Percentiles rank a stretch among this genome's conserved stretches.
Evolutionary conservation across 92 coral and sea anemone genomes (phyloP).

Genomic region (Chrysogorgia sp.): DNA sequence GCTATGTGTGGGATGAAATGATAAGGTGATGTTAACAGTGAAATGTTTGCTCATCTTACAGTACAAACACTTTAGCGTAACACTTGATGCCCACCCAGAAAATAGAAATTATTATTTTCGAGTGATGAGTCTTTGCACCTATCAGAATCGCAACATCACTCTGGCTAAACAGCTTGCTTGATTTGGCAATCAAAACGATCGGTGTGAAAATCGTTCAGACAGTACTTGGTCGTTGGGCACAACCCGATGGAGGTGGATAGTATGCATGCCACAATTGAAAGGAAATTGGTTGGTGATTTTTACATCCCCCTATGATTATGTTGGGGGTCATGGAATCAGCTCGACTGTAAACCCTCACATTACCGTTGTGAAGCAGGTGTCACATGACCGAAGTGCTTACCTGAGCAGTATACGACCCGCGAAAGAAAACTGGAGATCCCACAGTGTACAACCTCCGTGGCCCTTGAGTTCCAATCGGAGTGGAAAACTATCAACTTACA

Average conservation of each 20-base stretch:
- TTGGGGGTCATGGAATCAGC: slow-evolving; percentile 30
- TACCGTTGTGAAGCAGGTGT: slow-evolving; percentile 10
- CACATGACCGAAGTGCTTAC: slow-evolving; percentile 22
- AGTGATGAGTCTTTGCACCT: slow-evolving; percentile 23
- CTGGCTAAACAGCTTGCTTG: slow-evolving; percentile 33
- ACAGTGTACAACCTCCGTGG: slow-evolving; percentile 28
- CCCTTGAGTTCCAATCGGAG: background rate
- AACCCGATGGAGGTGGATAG: slow-evolving; percentile 36
- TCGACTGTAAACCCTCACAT: background rate
- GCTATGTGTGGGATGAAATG: too few species aligned
- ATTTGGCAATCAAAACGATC: slow-evolving; percentile 25
- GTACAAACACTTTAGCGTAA: background rate
- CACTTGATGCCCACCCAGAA: slow-evolving; percentile 19
- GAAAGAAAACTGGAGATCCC: slow-evolving; percentile 36
- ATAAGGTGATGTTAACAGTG: too few species aligned
- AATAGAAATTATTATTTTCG: slow-evolving; percentile 1
- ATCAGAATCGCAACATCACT: slow-evolving; percentile 22
- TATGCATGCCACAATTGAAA: slow-evolving; percentile 26
- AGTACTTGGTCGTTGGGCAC: slow-evolving; percentile 42
- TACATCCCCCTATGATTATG: slow-evolving; percentile 29
- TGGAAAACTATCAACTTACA: slow-evolving; percentile 3
- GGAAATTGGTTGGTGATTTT: slow-evolving; percentile 22
- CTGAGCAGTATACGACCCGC: slow-evolving; percentile 26
- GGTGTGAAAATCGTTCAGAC: slow-evolving; percentile 31
- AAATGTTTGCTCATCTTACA: background rate